These are phyloP conservation scores for Platyrinchus mystaceus DNA, from an alignment of 2,797 vertebrate genomes.

Conservation along the genomic window DNA sequence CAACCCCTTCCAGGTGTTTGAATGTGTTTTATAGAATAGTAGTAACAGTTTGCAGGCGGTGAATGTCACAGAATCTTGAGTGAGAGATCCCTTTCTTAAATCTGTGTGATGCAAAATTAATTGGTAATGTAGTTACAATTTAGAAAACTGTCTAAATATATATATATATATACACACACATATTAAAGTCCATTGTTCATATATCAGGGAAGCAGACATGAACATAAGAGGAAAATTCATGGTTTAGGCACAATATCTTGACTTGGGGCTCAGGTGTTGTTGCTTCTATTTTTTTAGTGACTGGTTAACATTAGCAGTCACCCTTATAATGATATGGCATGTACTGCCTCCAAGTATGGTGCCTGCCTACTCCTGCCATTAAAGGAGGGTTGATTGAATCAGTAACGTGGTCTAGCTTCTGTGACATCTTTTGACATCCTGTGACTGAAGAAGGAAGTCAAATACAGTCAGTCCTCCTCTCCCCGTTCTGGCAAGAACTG, in stretches of 20 bases:
- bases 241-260: constrained; percentile 26
- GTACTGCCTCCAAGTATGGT: constrained; percentile 46
- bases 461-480: neutral
- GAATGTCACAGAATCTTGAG: neutral
- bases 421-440: constrained; percentile 23
- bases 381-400: constrained; percentile 72
- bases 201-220: neutral
- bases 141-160: neutral
- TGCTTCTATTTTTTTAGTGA: constrained; percentile 74
- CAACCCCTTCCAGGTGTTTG: neutral
- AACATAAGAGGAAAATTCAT: neutral
- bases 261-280: constrained; percentile 76
- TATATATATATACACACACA: neutral
- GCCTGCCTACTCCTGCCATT: constrained; percentile 49
- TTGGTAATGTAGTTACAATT: neutral
- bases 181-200: neutral
- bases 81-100: neutral
- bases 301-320: constrained; percentile 81
- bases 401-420: constrained; percentile 26
- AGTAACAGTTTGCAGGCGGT: neutral
- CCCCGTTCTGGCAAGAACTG: neutral
- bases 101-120: neutral
- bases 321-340: constrained; percentile 78
- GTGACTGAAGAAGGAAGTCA: constrained; percentile 11
- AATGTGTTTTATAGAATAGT: neutral